Evolutionary conservation across 1,140 invertebrate genomes (phyloP).

Genomic region (Dysdera silvatica): DNA sequence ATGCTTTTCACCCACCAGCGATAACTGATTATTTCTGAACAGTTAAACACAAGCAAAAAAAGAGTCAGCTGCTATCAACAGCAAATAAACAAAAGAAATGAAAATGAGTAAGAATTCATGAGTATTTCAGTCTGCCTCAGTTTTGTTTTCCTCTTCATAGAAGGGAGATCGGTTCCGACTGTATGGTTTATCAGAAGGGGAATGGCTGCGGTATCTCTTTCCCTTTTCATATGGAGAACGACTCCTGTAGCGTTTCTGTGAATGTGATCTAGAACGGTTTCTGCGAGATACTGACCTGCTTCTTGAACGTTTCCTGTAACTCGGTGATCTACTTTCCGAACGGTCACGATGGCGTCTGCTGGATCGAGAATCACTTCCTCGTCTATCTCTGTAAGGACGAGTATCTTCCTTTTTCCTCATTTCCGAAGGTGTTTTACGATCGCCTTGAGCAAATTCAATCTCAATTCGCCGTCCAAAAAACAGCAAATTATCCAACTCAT

Average conservation of each 20-base stretch:
- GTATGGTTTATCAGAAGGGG: no score
- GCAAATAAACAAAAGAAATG: no score
- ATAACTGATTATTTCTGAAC: no score
- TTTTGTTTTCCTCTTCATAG: no score
- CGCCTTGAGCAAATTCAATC: constrained; percentile 51
- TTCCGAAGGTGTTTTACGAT: constrained; percentile 44
- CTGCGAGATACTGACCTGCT: constrained; percentile 13
- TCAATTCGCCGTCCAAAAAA: constrained; percentile 48
- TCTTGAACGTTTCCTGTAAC: constrained; percentile 22
- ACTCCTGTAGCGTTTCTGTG: constrained; percentile 21
- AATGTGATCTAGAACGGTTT: constrained; percentile 28
- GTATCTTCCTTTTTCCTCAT: constrained; percentile 31
- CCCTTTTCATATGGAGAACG: constrained; percentile 29
- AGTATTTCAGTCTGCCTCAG: no score
- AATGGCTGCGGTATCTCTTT: constrained; percentile 7
- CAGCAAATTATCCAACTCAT: constrained; percentile 44
- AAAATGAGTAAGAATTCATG: no score
- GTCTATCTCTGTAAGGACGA: constrained; percentile 22
- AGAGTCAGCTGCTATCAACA: no score
- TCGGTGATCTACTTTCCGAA: constrained; percentile 23
- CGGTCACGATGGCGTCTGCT: constrained; percentile 19
- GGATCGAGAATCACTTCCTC: no score
- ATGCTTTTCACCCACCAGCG: no score
- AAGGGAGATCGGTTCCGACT: no score
- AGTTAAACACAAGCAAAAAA: no score